Conservation (phyloP, 92 coral and sea anemone genomes). For the Parazoanthus atlanticus region DNA sequence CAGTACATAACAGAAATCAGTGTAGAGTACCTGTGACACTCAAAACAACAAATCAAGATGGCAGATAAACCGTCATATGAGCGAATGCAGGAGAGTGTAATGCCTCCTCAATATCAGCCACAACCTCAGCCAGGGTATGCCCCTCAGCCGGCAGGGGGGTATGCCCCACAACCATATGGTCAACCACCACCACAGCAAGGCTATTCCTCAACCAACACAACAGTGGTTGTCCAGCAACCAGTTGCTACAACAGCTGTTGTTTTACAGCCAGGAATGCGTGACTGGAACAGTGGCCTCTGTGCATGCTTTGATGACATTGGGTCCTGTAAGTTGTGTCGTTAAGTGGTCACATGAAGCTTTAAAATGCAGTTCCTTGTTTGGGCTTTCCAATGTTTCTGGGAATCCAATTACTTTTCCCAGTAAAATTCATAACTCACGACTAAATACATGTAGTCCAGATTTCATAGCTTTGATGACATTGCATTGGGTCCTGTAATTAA, state of each 20-base stretch:
- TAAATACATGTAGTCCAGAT: too few relatives aligned
- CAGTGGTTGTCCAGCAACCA: conserved; percentile 59
- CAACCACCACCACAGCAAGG: conserved; percentile 8
- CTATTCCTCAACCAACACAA: conserved; percentile 36
- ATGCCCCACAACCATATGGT: background rate
- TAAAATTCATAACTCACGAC: too few relatives aligned
- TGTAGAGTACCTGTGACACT: background rate
- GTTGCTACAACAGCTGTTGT: conserved; percentile 10
- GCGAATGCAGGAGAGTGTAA: background rate
- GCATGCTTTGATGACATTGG: conserved; percentile 57
- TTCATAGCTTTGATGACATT: too few relatives aligned
- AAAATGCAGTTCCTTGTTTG: too few relatives aligned
- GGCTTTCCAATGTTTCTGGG: too few relatives aligned
- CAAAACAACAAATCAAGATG: background rate
- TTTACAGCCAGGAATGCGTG: conserved; percentile 51
- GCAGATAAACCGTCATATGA: conserved; percentile 17
- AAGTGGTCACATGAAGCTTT: too few relatives aligned
- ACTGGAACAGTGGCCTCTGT: conserved; percentile 66
- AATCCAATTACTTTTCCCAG: too few relatives aligned
- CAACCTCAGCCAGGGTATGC: background rate
- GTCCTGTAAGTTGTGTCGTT: conserved; percentile 41
- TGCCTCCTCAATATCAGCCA: conserved; percentile 13
- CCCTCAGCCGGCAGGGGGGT: background rate
- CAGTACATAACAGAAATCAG: background rate
- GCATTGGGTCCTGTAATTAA: too few relatives aligned